Conservation (phyloP, 2,797 vertebrate species). For the Rhyacichthys aspro region DNA sequence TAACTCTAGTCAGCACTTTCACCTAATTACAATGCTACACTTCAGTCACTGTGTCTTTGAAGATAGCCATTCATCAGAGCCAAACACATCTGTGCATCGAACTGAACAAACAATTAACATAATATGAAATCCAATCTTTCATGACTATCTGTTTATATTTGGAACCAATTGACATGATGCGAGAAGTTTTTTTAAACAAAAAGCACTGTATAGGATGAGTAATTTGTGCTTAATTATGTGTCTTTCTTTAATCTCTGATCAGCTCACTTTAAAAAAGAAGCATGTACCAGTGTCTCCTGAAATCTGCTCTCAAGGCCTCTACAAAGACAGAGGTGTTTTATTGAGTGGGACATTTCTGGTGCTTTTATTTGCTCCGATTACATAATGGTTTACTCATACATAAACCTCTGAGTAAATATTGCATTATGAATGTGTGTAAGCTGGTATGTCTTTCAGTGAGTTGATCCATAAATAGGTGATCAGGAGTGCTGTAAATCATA, state of each 20-base stretch:
- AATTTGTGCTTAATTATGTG: slow-evolving; percentile 60
- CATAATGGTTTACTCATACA: slow-evolving; percentile 31
- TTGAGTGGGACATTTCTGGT: slow-evolving; percentile 22
- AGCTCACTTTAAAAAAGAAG: slow-evolving; percentile 39
- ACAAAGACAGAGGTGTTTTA: slow-evolving; percentile 26
- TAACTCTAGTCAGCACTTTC: slow-evolving; percentile 60
- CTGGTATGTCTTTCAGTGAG: slow-evolving; percentile 23
- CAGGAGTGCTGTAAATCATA: slow-evolving; percentile 48
- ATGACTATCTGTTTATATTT: slow-evolving; percentile 51
- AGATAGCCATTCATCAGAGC: slow-evolving; percentile 59
- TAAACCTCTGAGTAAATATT: slow-evolving; percentile 45
- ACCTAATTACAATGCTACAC: slow-evolving; percentile 57
- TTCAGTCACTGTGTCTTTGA: slow-evolving; percentile 48
- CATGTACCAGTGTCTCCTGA: slow-evolving; percentile 33
- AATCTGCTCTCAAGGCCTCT: slow-evolving; percentile 52
- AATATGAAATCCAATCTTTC: slow-evolving; percentile 52
- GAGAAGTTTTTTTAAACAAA: slow-evolving; percentile 54
- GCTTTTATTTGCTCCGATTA: slow-evolving; percentile 19
- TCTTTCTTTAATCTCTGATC: slow-evolving; percentile 62
- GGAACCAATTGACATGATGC: slow-evolving; percentile 43
- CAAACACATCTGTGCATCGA: slow-evolving; percentile 61
- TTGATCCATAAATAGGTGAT: slow-evolving; percentile 53
- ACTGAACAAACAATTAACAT: slow-evolving; percentile 35
- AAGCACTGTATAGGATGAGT: slow-evolving; percentile 58
- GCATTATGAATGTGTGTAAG: slow-evolving; percentile 38